Percentiles rank a stretch among this genome's conserved stretches.
Conservation (phyloP, 2,113 vertebrate genomes). For the Misgurnus anguillicaudatus region DNA sequence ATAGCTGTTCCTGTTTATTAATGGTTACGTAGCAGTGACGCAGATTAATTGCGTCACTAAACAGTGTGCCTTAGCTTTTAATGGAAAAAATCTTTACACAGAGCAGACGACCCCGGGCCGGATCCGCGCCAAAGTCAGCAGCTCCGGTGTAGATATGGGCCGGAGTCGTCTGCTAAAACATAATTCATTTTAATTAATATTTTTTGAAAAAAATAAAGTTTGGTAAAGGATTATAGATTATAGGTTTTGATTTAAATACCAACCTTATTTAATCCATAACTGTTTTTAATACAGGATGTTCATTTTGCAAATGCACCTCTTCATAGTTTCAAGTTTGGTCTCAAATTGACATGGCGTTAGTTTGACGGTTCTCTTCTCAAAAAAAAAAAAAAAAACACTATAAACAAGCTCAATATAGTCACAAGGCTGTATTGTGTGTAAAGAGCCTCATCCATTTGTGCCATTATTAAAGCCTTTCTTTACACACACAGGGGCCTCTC, state of each 20-base stretch:
- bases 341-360: background rate
- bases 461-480: conserved; percentile 43
- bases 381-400: background rate
- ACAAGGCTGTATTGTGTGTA: conserved; percentile 52
- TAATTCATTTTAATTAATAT: too few species aligned
- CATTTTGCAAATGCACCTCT: background rate
- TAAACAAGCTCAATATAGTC: conserved; percentile 44
- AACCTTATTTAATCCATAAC: background rate
- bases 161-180: too few species aligned
- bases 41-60: background rate
- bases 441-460: conserved; percentile 20
- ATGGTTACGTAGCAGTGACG: background rate
- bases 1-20: background rate
- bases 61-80: too few species aligned
- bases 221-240: too few species aligned
- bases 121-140: too few species aligned
- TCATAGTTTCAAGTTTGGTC: background rate
- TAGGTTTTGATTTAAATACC: background rate
- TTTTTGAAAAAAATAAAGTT: too few species aligned
- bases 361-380: background rate
- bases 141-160: too few species aligned
- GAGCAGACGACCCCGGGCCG: too few species aligned
- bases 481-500: conserved; percentile 60
- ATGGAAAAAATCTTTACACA: too few species aligned
- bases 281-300: background rate